Evolutionary conservation across 1,140 invertebrate species (phyloP), one percentile per base, ranked within the genome.

Genomic region (Heliconius himera): DNA sequence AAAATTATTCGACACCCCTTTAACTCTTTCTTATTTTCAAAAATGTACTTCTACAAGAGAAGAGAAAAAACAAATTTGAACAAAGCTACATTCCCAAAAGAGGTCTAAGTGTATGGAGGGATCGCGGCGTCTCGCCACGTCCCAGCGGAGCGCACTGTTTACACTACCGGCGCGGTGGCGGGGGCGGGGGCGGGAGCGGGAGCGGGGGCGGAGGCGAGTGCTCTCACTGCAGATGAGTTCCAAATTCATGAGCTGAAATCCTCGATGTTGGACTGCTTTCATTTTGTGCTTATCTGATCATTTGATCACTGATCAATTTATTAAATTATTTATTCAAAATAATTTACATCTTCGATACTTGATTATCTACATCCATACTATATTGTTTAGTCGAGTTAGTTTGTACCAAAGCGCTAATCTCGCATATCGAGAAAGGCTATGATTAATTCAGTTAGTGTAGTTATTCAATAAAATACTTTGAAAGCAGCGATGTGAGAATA

Each of bases 201-300:
- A 5, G 33, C 33, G 33, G 33, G 5, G 8, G 41, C 41, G 9
- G 41, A 8, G 41, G 9, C 13, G 41, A 81, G 73, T 56, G 33
- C 70, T 54, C n/a, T 70, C 54, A 66, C 73, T 78, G 81, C 80
- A 78, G 70, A 77, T 83, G 81, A 84, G 84, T 87, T 87, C 80
- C 81, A 82, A 85, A 85, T 85, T 83, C 84, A 85, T 87, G 84
- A 85, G 79, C 81, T 75, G 82, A 82, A 84, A 81, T 83, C 82
- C 81, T 78, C 81, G 78, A 82, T 86, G 84, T 86, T 84, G 80
- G 81, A 78, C 41, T 26, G 46, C 71, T 38, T 56, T 26, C 72
- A 74, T 26, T 51, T 33, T 33, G 13, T 20, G 16, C 9, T 51
- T 16, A 51, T 60, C 74, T 33, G 29, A 26, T 29, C n/a, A 70